Conservation (phyloP, 2,888 invertebrate species). For the Agriopis aurantiaria region DNA sequence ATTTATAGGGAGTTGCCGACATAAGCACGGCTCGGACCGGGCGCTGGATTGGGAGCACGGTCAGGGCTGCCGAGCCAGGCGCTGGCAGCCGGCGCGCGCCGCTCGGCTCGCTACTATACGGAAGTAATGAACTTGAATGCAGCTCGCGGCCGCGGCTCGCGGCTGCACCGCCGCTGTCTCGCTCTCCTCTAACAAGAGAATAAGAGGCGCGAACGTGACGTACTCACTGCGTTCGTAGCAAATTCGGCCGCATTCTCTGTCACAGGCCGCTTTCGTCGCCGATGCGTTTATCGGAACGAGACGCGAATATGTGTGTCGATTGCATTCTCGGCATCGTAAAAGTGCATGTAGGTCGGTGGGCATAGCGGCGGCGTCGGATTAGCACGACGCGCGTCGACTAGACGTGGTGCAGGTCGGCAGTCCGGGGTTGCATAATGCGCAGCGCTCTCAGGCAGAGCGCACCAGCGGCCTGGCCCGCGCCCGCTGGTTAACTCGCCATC, state of each 20-base stretch:
- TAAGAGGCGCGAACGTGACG: slow-evolving; percentile 81
- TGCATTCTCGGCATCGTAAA: slow-evolving; percentile 83
- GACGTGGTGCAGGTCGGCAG: slow-evolving; percentile 83
- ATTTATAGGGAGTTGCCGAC: background rate
- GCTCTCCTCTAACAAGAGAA: slow-evolving; percentile 70
- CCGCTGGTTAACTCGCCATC: slow-evolving; percentile 43
- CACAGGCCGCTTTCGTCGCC: slow-evolving; percentile 85
- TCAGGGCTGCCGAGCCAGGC: slow-evolving; percentile 55
- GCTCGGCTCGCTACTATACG: slow-evolving; percentile 54
- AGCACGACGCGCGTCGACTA: slow-evolving; percentile 77
- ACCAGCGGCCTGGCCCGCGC: slow-evolving; percentile 48
- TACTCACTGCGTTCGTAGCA: slow-evolving; percentile 83
- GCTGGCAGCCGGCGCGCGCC: slow-evolving; percentile 64
- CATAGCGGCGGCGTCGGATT: slow-evolving; percentile 73
- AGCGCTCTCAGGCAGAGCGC: slow-evolving; percentile 60
- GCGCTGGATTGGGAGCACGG: slow-evolving; percentile 72
- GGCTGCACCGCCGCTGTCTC: slow-evolving; percentile 69
- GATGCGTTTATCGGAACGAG: slow-evolving; percentile 87
- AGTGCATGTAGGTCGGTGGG: slow-evolving; percentile 86
- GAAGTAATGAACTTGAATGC: slow-evolving; percentile 87
- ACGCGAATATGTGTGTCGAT: slow-evolving; percentile 86
- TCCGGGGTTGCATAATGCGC: slow-evolving; percentile 78
- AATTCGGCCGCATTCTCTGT: slow-evolving; percentile 85
- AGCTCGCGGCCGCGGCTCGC: slow-evolving; percentile 67
- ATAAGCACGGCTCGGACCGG: slow-evolving; percentile 1